Conservation (phyloP, 2,888 invertebrate species). For the Oxyteleia sp. region DNA sequence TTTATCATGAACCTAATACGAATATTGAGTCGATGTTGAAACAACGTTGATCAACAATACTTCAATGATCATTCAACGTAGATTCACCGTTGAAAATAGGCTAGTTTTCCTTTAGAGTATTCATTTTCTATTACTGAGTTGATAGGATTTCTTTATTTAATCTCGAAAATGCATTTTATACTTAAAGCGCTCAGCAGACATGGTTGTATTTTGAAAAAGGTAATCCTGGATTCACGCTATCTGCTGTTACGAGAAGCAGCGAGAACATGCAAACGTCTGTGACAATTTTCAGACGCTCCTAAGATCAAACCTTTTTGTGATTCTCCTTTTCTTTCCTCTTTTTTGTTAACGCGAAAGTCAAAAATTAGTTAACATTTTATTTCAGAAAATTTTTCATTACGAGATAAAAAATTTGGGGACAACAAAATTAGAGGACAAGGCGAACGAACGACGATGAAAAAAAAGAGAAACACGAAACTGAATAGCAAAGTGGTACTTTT, state of each 20-base stretch:
- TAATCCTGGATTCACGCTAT: no score
- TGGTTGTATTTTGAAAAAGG: no score
- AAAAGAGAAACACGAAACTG: not conserved
- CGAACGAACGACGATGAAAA: not conserved
- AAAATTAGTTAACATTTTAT: constrained; percentile 23
- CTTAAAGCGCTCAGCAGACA: no score
- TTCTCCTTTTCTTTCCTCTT: not conserved
- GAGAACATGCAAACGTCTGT: not conserved
- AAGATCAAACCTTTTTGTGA: not conserved
- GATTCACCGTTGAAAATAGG: no score
- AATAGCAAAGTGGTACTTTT: constrained; percentile 50
- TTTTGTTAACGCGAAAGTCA: constrained; percentile 1
- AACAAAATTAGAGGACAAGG: constrained; percentile 26
- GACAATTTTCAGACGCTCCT: not conserved
- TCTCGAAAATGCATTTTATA: no score
- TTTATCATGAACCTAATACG: no score
- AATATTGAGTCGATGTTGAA: no score
- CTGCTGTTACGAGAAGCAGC: not conserved
- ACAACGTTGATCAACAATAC: no score
- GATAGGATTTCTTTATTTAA: no score
- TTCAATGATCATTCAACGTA: no score
- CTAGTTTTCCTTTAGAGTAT: no score
- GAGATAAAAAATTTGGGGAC: constrained; percentile 1
- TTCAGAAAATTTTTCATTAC: not conserved
- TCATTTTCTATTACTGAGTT: no score